Evolutionary conservation across 2,888 invertebrate genomes (phyloP), one percentile per base, ranked within the genome.

Genomic region (Drosophila borealis): DNA sequence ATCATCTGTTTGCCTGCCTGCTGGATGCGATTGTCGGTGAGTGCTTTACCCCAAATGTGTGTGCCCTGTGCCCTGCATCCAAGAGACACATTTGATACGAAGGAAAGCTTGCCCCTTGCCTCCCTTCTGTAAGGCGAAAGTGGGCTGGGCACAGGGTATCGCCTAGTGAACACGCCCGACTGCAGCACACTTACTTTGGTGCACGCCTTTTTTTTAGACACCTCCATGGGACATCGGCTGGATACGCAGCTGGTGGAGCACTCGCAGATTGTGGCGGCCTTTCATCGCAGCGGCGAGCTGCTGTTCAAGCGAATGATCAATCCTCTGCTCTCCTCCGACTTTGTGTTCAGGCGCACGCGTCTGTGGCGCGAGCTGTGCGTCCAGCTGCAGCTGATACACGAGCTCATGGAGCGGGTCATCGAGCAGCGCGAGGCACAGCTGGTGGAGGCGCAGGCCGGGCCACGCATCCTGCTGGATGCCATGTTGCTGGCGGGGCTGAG

Each of bases 171-270:
- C 25, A 25, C 25, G 6, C 25, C 25, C 6, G 8, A 29, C 29
- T 8, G 29, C 29, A 29, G 29, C 29, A 29, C 8, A 29, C 29
- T 29, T 8, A 8, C 2, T 29, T 29, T n/a, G n/a, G n/a, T n/a
- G n/a, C n/a, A n/a, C n/a, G n/a, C n/a, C n/a, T 8, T 8, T 29
- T 29, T 25, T 29, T 21, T 41, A 96, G 97, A 97, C 91, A 96
- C 96, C 8, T 95, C 97, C 6, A 97, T 97, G 97, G 97, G 97
- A 95, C 96, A 91, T 91, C 92, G 65, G 14, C 41, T 90, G 45
- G 59, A 82, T 6, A 74, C 82, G 4, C 90, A 91, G 56, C 61
- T 62, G 4, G 62, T 61, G 34, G 50, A 93, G 11, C 93, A 95
- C 62, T 95, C 95, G 0, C 93, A 94, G 72, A 96, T 96, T 89